These are phyloP conservation scores for Colinus virginianus DNA, from an alignment of 2,113 vertebrate genomes.

Conservation along the genomic window DNA sequence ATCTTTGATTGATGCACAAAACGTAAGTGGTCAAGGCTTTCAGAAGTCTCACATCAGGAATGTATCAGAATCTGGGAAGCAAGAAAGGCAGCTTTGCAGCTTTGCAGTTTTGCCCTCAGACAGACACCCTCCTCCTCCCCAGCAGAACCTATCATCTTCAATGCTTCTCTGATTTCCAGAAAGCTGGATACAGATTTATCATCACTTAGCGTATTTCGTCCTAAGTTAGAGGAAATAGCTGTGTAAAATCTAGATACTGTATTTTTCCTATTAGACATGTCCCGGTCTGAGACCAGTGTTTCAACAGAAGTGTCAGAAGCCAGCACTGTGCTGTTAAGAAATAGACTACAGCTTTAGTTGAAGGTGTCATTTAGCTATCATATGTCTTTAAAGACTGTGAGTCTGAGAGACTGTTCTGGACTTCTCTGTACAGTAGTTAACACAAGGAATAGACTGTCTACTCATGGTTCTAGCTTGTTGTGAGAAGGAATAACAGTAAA, in stretches of 20 bases:
- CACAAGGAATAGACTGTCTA: not conserved
- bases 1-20: not conserved
- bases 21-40: not conserved
- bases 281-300: not conserved
- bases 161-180: not conserved
- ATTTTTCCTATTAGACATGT: not conserved
- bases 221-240: fast-evolving
- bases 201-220: not conserved
- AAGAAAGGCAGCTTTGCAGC: not conserved
- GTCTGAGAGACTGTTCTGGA: not conserved
- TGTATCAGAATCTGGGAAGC: not conserved
- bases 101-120: not conserved
- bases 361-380: not conserved
- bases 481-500: not conserved
- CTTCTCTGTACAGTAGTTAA: not conserved
- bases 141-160: not conserved
- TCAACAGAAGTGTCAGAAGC: not conserved
- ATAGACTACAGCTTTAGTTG: not conserved
- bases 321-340: not conserved
- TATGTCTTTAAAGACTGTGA: not conserved
- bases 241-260: not conserved
- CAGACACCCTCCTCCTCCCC: fast-evolving
- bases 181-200: not conserved
- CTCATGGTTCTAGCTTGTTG: not conserved
- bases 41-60: not conserved